Percentiles rank a stretch among this genome's conserved stretches.
Evolutionary conservation across 2,113 vertebrate species (phyloP).

Genomic region (Pogonocichla stellata): DNA sequence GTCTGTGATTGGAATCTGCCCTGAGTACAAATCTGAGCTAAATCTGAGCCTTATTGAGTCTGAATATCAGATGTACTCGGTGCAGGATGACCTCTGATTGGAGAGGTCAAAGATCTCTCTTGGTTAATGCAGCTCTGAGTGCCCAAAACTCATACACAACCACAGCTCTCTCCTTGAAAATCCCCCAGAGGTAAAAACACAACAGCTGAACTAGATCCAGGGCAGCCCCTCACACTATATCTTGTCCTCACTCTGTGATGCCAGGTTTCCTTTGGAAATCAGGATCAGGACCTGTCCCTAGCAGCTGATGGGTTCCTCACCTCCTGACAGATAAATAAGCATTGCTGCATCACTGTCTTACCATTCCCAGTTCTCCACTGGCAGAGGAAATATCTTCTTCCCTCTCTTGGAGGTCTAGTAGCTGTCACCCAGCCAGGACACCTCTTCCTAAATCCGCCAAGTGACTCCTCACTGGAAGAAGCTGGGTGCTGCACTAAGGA

Average conservation of each 20-base stretch:
- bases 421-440: background rate
- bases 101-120: background rate
- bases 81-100: background rate
- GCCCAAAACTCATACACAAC: background rate
- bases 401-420: background rate
- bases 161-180: background rate
- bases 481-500: background rate
- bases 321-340: background rate
- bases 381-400: background rate
- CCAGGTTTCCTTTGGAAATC: background rate
- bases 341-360: background rate
- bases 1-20: background rate
- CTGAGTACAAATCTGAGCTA: background rate
- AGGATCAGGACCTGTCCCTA: background rate
- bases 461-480: background rate
- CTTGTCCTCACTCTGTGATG: background rate
- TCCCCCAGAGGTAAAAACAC: background rate
- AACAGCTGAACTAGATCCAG: background rate
- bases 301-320: background rate
- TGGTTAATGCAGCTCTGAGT: background rate
- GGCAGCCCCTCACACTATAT: background rate
- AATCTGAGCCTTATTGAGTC: background rate
- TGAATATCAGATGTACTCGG: background rate
- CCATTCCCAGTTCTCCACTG: background rate
- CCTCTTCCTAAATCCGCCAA: background rate